Base-by-base conservation (phyloP, 1,140 invertebrate genomes). In the Ostrea edulis region DNA sequence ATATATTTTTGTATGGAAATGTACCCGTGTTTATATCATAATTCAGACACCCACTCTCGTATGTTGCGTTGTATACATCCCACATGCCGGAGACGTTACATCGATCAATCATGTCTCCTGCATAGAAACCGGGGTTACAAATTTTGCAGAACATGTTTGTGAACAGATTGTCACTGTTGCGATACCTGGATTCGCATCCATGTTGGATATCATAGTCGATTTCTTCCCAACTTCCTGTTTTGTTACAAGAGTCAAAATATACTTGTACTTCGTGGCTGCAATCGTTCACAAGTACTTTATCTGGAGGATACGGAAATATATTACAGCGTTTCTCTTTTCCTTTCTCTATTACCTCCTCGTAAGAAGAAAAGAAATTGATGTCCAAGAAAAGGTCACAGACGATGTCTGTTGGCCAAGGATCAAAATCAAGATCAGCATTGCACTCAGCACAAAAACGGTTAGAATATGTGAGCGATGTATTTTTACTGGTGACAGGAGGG, bases 81-180 rank as follows among this genome's bases (percentile, higher is more conserved):
- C 55, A 62, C 55, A n/a, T 62, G 20, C 55, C 55, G 2, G 55
- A 20, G 55, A 62, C 55, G n/a, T 62, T 62, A 62, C 55, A 62
- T 62, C 55, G 55, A 62, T n/a, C 55, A 62, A 62, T 62, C 14
- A 62, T n/a, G n/a, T 62, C n/a, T 8, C n/a, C 55, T 20, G 55
- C n/a, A 62, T 62, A 20, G 17, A 62, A 7, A 62, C 17, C 5
- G 17, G 55, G 55, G 8, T 62, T 62, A n/a, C 55, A 62, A 17
- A 62, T 62, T 62, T 62, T 62, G 55, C 55, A 62, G 55, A 62
- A 62, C 55, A 62, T 62, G 55, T 62, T 62, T 62, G 17, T 62
- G n/a, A 20, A n/a, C 55, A 62, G 17, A 5, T 62, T 62, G 14
- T 62, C 55, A 0, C n/a, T 62, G n/a, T 62, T 62, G 55, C 17